Evolutionary conservation across 1,140 invertebrate species (phyloP), one percentile per base, ranked within the genome.

Genomic region (Drosophila biarmipes): DNA sequence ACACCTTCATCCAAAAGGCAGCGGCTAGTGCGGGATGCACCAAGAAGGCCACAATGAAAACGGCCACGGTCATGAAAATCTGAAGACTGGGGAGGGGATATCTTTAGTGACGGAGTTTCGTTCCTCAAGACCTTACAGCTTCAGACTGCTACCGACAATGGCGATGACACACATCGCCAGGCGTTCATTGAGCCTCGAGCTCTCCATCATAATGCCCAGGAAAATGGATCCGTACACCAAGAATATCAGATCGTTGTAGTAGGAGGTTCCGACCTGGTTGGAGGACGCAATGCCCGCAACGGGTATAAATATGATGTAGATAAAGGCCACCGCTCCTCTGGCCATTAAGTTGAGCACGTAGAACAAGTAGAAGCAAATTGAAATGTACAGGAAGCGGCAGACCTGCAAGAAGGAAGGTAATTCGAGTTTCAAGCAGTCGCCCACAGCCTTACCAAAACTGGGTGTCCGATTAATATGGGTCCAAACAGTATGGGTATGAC

Each of bases 1-100:
- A 46, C 2, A 87, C 19, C 19, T 86, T 86, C 82, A 86, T 87
- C 43, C 53, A 71, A 55, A 86, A 46, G 0, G 82, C 78, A 2
- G 57, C 11, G 2, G 56, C 43, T 5, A 87, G 11, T 1, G 82
- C 72, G 12, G 45, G 34, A 31, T 40, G 38, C 0, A 68, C 7
- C 0, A 82, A 0, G 10, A 72, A 11, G 2, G 66, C 35, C 0
- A 17, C 4, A 5, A 64, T 0, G 0, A 24, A 24, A 17, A 43
- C 24, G n/a, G 2, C 2, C 0, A 27, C 0, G 3, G 61, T 0
- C n/a, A 86, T 11, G 4, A 66, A 8, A 2, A 66, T 0, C 34
- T 87, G 82, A 6, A 86, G 34, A 1, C 82, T 86, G 10, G 2
- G 6, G 7, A 21, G 43, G 8, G 29, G 3, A 37, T 2, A 15